phyloP scores from a whole-genome alignment of 2,113 vertebrate species.

The Phoenicopterus ruber region DNA sequence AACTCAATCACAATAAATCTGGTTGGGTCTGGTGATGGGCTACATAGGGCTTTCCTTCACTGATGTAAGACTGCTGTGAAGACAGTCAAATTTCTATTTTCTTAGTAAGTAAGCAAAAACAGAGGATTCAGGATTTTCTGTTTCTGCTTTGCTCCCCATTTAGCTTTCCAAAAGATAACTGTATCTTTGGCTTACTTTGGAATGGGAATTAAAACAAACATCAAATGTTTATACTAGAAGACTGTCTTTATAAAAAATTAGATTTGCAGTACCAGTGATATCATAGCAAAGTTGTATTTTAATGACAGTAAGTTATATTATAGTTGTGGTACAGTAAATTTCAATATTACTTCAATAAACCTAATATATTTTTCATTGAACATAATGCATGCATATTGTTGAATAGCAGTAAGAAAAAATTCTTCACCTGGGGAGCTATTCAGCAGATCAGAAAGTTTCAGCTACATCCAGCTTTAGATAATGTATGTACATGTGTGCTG shows the following conservation, averaged over 20 bases:
- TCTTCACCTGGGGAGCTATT: neutral
- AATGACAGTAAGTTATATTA: neutral
- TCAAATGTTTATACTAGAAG: neutral
- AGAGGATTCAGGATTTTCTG: neutral
- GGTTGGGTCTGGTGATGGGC: neutral
- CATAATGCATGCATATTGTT: neutral
- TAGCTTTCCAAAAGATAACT: neutral
- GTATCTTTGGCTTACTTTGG: neutral
- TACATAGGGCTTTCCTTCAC: neutral
- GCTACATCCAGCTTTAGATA: neutral
- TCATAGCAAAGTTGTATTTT: neutral
- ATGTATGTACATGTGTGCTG: accelerated
- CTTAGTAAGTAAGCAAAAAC: neutral
- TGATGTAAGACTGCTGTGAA: neutral
- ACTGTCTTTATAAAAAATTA: neutral
- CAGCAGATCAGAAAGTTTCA: neutral
- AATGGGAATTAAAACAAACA: neutral
- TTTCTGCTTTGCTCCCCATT: neutral
- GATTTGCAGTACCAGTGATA: neutral
- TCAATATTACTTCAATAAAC: neutral
- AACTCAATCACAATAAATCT: neutral
- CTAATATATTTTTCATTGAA: neutral
- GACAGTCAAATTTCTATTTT: neutral
- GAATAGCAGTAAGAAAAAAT: neutral
- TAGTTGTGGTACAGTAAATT: neutral